Base-by-base conservation (phyloP, 2,888 invertebrate species). In the Scaptomyza reducta region DNA sequence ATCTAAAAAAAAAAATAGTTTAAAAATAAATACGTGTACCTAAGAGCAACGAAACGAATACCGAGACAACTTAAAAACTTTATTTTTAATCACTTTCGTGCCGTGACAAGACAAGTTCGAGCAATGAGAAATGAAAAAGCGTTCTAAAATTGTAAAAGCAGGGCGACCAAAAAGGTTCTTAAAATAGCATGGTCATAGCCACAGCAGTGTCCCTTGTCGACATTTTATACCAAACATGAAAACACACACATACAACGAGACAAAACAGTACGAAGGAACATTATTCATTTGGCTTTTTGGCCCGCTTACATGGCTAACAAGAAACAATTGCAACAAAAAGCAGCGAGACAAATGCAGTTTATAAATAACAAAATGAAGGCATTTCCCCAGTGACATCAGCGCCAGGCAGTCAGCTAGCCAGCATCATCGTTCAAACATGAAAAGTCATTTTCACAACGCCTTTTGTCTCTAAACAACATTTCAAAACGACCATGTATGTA, bases 311-410 rank as follows among this genome's bases (percentile, higher is more conserved):
- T 51, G 33, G 25, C 64, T 50, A 70, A 63, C 58, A 53, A 70
- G 50, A 6, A 10, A 55, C 45, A 54, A 64, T 55, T 56, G 55
- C 70, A 63, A 11, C 31, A 6, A 62, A 51, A 53, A 22, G 1
- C 1, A 55, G 63, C 60, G 50, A 64, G 45, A 46, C 59, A 55
- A 83, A 71, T 83, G 77, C 87, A 82, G 59, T 78, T 70, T 86
- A 85, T 69, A 86, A 88, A 88, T 83, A 85, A 79, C 74, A 63
- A 63, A 81, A 73, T 72, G 49, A 73, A 83, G 73, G 74, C 84
- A 88, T 88, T 86, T 85, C 80, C 87, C 63, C 77, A 56, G 76
- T 85, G 84, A 85, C 88, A 85, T 88, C 87, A 86, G 77, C 86
- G 64, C 46, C 67, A 68, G 60, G 65, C 31, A 31, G 31, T 1